These are phyloP conservation scores for Hypsopygia costalis DNA, from an alignment of 2,888 invertebrate species.

Conservation along the genomic window DNA sequence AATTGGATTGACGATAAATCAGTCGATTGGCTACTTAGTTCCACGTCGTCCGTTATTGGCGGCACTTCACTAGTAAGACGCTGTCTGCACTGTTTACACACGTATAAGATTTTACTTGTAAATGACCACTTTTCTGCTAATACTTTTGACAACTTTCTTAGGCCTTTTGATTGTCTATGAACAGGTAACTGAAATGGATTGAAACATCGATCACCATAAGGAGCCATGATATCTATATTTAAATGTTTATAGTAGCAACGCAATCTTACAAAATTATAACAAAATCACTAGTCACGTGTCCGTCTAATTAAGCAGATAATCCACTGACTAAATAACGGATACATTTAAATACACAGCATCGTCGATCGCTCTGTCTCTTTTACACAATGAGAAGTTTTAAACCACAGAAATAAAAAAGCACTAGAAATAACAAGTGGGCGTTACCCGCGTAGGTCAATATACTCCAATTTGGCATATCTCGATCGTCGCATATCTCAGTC, in stretches of 20 bases:
- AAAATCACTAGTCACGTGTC: constrained; percentile 2
- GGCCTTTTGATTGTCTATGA: constrained; percentile 2
- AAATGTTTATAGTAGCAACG: constrained; percentile 1
- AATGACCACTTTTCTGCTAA: constrained; percentile 4
- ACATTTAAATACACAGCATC: too few species aligned
- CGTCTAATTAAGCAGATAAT: background rate
- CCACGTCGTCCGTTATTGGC: constrained; percentile 1
- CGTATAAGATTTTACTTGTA: constrained; percentile 5
- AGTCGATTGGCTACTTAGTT: constrained; percentile 4
- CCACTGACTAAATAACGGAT: too few species aligned
- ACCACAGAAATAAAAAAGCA: too few species aligned
- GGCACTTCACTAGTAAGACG: constrained; percentile 5
- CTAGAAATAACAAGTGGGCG: too few species aligned
- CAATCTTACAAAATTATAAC: background rate
- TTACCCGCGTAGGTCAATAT: too few species aligned
- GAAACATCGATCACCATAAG: constrained; percentile 5
- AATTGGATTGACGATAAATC: background rate
- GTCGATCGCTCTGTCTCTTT: too few species aligned
- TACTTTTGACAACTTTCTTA: constrained; percentile 5
- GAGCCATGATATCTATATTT: constrained; percentile 1
- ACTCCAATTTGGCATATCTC: too few species aligned
- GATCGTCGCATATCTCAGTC: too few species aligned
- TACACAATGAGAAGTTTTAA: too few species aligned
- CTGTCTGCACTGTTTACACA: constrained; percentile 3
- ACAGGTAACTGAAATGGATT: constrained; percentile 6